Conservation (phyloP, 2,888 invertebrate genomes). For the Labia minor region DNA sequence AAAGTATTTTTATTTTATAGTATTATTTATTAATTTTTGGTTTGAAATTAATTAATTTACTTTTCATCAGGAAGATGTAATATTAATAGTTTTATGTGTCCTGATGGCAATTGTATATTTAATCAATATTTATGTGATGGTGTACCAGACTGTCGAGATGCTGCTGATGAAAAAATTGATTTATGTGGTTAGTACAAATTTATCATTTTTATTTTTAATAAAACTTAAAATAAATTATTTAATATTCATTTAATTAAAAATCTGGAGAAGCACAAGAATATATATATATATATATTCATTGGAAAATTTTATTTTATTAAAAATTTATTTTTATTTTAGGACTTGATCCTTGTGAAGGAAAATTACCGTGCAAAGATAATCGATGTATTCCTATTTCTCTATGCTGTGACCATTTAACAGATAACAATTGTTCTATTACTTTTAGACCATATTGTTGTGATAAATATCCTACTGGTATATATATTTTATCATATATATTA, state of each 20-base stretch:
- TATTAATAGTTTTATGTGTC: not conserved
- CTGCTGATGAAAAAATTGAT: constrained; percentile 35
- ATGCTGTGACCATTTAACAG: constrained; percentile 40
- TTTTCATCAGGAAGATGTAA: not conserved
- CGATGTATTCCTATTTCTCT: constrained; percentile 43
- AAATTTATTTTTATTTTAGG: constrained; percentile 33
- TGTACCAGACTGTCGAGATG: constrained; percentile 47
- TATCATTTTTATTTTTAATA: not conserved
- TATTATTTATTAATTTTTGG: too few relatives aligned
- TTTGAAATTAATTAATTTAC: too few relatives aligned
- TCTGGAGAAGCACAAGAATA: too few relatives aligned
- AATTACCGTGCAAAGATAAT: constrained; percentile 36
- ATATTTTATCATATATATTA: not conserved
- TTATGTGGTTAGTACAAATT: not conserved
- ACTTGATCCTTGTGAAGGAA: constrained; percentile 32
- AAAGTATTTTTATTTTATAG: not conserved
- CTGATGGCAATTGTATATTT: not conserved
- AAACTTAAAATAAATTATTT: not conserved
- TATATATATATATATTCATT: too few relatives aligned
- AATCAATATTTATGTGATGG: constrained; percentile 30
- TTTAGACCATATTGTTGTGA: constrained; percentile 39
- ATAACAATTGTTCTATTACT: constrained; percentile 38
- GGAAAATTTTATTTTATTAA: too few relatives aligned
- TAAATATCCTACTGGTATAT: constrained; percentile 5
- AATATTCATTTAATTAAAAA: constrained; percentile 15